Evolutionary conservation across 2,113 vertebrate genomes (phyloP), one percentile per base, ranked within the genome.

Genomic region (Cheirogaleus medius): DNA sequence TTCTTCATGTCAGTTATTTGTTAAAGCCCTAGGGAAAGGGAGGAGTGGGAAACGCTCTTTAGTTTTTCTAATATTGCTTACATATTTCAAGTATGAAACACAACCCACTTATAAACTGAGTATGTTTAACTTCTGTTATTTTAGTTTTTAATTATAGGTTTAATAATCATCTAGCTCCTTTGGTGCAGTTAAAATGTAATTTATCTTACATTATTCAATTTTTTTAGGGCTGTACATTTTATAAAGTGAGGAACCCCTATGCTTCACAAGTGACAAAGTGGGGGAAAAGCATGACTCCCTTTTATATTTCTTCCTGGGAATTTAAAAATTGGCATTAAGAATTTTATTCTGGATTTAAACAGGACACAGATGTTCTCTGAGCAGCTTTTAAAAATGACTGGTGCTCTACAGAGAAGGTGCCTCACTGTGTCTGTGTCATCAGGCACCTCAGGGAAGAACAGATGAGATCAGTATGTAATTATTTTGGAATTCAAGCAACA

Each of bases 311-410:
- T 97, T 95, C 78, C 71, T 84, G 97, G 97, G 66, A 85, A 96
- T 96, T 96, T 63, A 95, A 97, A 97, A 96, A 96, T 96, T 92
- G 94, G 94, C 92, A 96, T 97, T 98, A 98, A 97, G 96, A 76
- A 96, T 97, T 95, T 98, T 98, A 90, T 98, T 98, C 95, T 97
- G 97, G 97, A 97, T 98, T 98, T 98, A 97, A 98, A 97, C 95
- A 97, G 97, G 96, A 95, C 93, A 95, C 98, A 97, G 98, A 95
- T 97, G 97, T 97, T 97, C 91, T 98, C 96, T 97, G 97, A 98
- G 96, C 97, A 97, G 95, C 97, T 96, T 97, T 98, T 97, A 96
- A 95, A 98, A 97, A 97, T 97, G 97, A 86, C 96, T 93, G 95
- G 95, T 97, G 94, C 97, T 97, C 97, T 95, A 18, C 97, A 97